Percentiles rank a stretch among this genome's conserved stretches.
Conservation (phyloP, 2,888 invertebrate species). For the Drosophila mimica region DNA sequence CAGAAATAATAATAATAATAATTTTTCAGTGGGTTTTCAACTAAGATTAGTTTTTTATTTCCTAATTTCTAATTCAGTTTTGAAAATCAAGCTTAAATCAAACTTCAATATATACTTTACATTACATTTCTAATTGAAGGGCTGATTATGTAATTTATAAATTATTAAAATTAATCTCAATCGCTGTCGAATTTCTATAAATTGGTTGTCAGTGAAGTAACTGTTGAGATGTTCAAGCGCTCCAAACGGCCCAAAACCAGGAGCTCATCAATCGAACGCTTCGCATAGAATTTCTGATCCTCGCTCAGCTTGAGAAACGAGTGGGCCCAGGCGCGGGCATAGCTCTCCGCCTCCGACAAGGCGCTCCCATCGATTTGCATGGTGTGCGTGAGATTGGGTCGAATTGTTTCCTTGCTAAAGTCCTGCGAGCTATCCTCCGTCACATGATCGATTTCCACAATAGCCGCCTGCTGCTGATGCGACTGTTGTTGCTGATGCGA, state of each 20-base stretch:
- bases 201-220: conserved; percentile 66
- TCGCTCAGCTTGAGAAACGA: conserved; percentile 70
- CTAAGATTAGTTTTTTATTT: background rate
- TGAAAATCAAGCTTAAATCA: background rate
- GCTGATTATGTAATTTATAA: background rate
- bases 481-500: background rate
- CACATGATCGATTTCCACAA: conserved; percentile 48
- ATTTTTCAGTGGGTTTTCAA: background rate
- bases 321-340: conserved; percentile 68
- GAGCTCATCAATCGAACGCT: conserved; percentile 70
- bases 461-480: background rate
- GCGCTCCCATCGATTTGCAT: conserved; percentile 56
- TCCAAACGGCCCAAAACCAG: conserved; percentile 63
- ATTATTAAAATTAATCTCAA: conserved; percentile 6
- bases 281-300: conserved; percentile 71
- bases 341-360: conserved; percentile 67
- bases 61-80: background rate
- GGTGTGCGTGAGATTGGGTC: conserved; percentile 22
- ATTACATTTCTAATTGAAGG: background rate
- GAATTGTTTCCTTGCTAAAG: conserved; percentile 30
- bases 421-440: conserved; percentile 33
- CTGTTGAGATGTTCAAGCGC: conserved; percentile 63
- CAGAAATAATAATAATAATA: background rate
- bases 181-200: conserved; percentile 36
- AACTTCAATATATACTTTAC: background rate